These are phyloP conservation scores for Pterocles gutturalis DNA, from an alignment of 2,113 vertebrate genomes.

Conservation along the genomic window DNA sequence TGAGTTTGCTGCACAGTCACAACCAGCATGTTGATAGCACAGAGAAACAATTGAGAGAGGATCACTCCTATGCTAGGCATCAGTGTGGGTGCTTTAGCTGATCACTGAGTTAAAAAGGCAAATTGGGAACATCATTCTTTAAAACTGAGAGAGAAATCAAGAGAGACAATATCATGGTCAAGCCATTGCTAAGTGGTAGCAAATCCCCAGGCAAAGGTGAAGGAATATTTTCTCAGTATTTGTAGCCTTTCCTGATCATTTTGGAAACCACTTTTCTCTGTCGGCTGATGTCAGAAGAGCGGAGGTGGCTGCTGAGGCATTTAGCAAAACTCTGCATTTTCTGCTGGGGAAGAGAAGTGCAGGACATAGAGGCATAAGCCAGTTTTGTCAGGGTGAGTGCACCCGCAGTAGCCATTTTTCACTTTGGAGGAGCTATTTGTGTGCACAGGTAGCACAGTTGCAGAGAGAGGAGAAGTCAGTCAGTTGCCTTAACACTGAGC, in stretches of 20 bases:
- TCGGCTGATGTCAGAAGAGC: background rate
- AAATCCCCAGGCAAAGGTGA: background rate
- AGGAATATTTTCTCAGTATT: background rate
- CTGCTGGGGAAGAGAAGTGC: background rate
- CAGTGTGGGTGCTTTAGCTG: background rate
- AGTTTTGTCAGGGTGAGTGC: background rate
- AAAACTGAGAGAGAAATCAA: background rate
- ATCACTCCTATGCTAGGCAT: background rate
- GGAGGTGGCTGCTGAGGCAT: background rate
- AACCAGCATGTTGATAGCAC: background rate
- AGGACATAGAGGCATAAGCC: background rate
- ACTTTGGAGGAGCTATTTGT: background rate
- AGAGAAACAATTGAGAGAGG: background rate
- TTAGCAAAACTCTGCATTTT: background rate
- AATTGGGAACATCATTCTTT: background rate
- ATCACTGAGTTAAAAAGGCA: background rate
- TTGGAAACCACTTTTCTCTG: background rate
- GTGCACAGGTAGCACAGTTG: background rate
- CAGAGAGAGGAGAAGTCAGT: background rate
- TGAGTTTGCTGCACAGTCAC: background rate
- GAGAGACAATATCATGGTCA: background rate
- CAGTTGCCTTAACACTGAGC: background rate
- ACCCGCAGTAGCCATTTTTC: fast-evolving
- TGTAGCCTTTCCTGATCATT: background rate
- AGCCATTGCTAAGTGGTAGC: background rate